Evolutionary conservation across 2,888 invertebrate species (phyloP).

Genomic region (Epiperipatus broadwayi): DNA sequence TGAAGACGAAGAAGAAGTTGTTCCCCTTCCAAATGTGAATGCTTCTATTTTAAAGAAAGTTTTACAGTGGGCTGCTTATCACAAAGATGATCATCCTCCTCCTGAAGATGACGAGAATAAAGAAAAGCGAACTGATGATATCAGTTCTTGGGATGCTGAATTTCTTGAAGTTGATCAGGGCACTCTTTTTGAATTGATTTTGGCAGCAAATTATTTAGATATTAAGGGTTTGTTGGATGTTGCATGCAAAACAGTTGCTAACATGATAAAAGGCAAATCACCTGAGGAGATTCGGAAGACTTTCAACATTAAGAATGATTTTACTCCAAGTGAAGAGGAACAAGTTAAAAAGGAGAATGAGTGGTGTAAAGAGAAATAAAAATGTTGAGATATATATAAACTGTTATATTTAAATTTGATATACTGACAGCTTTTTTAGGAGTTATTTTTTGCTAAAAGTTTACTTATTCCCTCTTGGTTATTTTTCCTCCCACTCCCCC

Average conservation of each 20-base stretch:
- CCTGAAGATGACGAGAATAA: constrained; percentile 94
- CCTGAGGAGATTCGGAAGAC: constrained; percentile 37
- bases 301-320: constrained; percentile 38
- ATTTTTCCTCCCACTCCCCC: too few relatives aligned
- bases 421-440: neutral
- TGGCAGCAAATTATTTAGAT: constrained; percentile 92
- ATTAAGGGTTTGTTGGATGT: constrained; percentile 43
- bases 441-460: constrained; percentile 3
- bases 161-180: constrained; percentile 96
- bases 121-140: constrained; percentile 96
- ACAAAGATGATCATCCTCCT: constrained; percentile 82
- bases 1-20: constrained; percentile 60
- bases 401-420: neutral
- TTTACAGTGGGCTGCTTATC: constrained; percentile 76
- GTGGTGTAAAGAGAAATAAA: constrained; percentile 72
- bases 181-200: constrained; percentile 80
- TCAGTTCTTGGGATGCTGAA: constrained; percentile 96
- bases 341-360: constrained; percentile 92
- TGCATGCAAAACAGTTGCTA: constrained; percentile 37
- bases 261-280: constrained; percentile 38
- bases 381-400: too few relatives aligned
- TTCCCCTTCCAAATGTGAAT: constrained; percentile 91
- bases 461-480: neutral
- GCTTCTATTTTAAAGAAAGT: constrained; percentile 85
- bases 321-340: constrained; percentile 75